These are phyloP conservation scores for Lochmaea crataegi DNA, from an alignment of 2,888 invertebrate genomes.

Conservation along the genomic window DNA sequence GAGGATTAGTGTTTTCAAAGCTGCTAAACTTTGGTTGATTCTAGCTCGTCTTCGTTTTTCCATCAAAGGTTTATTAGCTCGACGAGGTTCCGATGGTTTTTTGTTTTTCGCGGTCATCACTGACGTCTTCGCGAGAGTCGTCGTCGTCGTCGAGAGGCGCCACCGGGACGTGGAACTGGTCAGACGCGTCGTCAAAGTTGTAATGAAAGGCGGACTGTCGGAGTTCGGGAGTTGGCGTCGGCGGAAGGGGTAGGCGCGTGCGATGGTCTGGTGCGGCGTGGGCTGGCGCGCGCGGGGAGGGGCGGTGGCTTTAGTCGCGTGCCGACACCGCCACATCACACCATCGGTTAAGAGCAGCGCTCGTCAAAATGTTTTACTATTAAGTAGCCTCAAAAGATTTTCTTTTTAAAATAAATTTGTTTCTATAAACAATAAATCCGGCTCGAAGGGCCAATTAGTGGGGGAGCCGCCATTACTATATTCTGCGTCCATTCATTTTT, in stretches of 20 bases:
- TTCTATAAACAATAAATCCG: too few relatives aligned
- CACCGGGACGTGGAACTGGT: conserved; percentile 38
- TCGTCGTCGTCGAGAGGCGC: conserved; percentile 14
- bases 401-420: too few relatives aligned
- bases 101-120: conserved; percentile 63
- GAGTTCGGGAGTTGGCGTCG: conserved; percentile 38
- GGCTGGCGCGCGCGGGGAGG: conserved; percentile 48
- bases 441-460: too few relatives aligned
- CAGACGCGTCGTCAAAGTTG: conserved; percentile 48
- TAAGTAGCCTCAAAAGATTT: too few relatives aligned
- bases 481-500: too few relatives aligned
- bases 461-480: too few relatives aligned
- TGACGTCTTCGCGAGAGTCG: conserved; percentile 24
- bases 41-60: conserved; percentile 80
- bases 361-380: conserved; percentile 53
- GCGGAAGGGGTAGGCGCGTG: conserved; percentile 58
- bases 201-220: conserved; percentile 43
- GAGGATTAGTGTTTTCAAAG: conserved; percentile 77
- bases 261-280: conserved; percentile 59
- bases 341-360: conserved; percentile 58
- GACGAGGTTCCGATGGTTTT: conserved; percentile 63
- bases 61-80: conserved; percentile 84
- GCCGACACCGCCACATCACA: conserved; percentile 67
- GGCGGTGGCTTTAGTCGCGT: conserved; percentile 64
- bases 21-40: conserved; percentile 80